Evolutionary conservation across 64 coral and sea anemone species (phyloP).

Genomic region (Montipora capricornis): DNA sequence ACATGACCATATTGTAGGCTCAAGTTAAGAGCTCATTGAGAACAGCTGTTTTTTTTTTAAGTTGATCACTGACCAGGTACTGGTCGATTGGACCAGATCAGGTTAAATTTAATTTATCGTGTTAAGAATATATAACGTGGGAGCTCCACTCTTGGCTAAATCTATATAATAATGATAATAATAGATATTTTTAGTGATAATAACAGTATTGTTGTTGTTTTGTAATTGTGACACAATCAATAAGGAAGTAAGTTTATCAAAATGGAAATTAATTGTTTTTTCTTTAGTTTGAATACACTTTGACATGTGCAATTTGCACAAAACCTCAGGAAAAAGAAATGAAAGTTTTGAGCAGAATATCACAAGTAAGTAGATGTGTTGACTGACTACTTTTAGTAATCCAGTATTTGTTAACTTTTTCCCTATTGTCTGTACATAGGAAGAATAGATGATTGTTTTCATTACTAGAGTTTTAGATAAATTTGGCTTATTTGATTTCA

Average conservation of each 20-base stretch:
- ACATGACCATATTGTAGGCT: too few species aligned
- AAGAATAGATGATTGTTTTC: neutral
- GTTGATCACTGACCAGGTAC: too few species aligned
- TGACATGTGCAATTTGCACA: constrained; percentile 92
- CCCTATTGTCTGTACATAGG: neutral
- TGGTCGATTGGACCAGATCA: too few species aligned
- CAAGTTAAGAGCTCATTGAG: too few species aligned
- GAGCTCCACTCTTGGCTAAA: too few species aligned
- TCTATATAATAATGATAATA: too few species aligned
- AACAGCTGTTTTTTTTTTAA: too few species aligned
- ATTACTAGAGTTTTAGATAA: neutral
- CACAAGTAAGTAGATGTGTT: constrained; percentile 62
- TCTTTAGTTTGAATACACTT: constrained; percentile 88
- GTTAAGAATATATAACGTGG: too few species aligned
- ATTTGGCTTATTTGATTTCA: constrained; percentile 24
- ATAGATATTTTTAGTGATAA: too few species aligned
- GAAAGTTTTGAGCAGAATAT: constrained; percentile 84
- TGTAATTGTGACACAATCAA: neutral
- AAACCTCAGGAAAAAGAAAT: constrained; percentile 94
- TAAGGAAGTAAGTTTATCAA: neutral
- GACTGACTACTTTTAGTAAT: neutral
- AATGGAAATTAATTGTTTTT: neutral
- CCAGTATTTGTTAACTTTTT: neutral
- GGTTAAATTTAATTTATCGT: too few species aligned
- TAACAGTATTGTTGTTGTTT: too few species aligned